These are phyloP conservation scores for Ispidina picta DNA, from an alignment of 2,797 vertebrate genomes.

Conservation along the genomic window DNA sequence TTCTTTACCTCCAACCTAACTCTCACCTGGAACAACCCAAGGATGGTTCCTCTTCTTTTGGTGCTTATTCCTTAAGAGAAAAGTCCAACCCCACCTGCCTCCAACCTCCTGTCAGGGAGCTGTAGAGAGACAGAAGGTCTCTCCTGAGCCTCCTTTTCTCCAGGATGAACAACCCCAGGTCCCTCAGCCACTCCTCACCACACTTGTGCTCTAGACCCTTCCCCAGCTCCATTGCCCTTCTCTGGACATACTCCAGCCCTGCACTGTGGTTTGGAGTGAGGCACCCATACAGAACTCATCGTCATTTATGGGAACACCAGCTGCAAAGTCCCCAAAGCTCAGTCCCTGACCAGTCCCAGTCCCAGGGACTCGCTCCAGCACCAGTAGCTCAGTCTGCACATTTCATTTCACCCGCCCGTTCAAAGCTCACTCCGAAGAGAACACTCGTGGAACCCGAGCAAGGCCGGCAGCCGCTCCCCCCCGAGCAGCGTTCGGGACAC, in stretches of 20 bases:
- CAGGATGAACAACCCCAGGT: not conserved
- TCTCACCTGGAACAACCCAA: not conserved
- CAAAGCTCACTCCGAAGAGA: not conserved
- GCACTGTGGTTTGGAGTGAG: too few species aligned
- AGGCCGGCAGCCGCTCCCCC: too few species aligned
- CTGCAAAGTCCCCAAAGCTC: not conserved
- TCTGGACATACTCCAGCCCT: not conserved
- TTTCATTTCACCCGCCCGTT: rapidly evolving
- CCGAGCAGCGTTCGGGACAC: too few species aligned
- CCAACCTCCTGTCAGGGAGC: not conserved
- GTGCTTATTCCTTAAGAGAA: not conserved
- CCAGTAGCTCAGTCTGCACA: rapidly evolving
- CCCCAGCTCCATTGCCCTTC: not conserved
- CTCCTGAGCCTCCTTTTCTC: not conserved
- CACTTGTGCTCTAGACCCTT: not conserved
- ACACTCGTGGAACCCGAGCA: rapidly evolving
- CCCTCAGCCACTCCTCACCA: not conserved
- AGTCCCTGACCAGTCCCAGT: not conserved
- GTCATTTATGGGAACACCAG: rapidly evolving
- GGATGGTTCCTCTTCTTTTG: not conserved
- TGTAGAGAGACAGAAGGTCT: not conserved
- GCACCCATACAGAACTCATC: too few species aligned
- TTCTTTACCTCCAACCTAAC: not conserved
- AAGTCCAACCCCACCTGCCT: not conserved
- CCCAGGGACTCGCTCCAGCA: not conserved